A percentile compares a stretch with the other conserved stretches of the same genome.
These are phyloP conservation scores for Tenebrio molitor DNA, from an alignment of 1,140 invertebrate species.

Conservation along the genomic window DNA sequence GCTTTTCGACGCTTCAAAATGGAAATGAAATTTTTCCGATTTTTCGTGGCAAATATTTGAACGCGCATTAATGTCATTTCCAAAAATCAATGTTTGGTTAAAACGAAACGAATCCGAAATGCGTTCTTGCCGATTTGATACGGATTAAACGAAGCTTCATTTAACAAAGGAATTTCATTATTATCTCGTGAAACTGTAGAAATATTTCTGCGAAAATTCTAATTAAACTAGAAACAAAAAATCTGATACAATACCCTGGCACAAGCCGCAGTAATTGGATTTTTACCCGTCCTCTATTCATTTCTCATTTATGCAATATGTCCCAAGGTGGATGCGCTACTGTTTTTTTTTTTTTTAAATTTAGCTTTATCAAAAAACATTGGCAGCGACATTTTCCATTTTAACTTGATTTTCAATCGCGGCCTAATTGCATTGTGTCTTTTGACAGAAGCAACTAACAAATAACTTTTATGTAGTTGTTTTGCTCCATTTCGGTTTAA, in stretches of 20 bases:
- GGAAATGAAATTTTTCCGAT: not conserved
- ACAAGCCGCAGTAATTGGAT: conserved; percentile 25
- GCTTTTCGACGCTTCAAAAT: not conserved
- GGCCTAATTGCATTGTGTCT: no score
- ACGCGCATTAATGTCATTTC: conserved; percentile 4
- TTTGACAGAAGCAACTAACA: no score
- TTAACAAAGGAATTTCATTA: conserved; percentile 17
- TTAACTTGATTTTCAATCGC: no score
- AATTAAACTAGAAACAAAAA: conserved; percentile 32
- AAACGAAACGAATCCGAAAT: not conserved
- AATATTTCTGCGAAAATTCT: conserved; percentile 30
- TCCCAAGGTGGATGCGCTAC: not conserved
- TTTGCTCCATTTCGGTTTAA: no score
- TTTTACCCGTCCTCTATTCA: conserved; percentile 17
- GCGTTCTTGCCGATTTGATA: not conserved
- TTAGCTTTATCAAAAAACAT: not conserved
- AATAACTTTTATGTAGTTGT: no score
- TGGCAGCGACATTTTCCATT: not conserved
- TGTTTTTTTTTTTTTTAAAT: not conserved
- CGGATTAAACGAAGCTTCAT: conserved; percentile 12
- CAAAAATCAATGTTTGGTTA: conserved; percentile 20
- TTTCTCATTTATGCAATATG: conserved; percentile 19
- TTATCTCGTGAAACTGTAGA: not conserved
- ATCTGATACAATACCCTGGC: conserved; percentile 20
- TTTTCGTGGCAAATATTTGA: conserved; percentile 6